phyloP scores from a whole-genome alignment of 2,797 vertebrate genomes.

The Fundulus diaphanus region DNA sequence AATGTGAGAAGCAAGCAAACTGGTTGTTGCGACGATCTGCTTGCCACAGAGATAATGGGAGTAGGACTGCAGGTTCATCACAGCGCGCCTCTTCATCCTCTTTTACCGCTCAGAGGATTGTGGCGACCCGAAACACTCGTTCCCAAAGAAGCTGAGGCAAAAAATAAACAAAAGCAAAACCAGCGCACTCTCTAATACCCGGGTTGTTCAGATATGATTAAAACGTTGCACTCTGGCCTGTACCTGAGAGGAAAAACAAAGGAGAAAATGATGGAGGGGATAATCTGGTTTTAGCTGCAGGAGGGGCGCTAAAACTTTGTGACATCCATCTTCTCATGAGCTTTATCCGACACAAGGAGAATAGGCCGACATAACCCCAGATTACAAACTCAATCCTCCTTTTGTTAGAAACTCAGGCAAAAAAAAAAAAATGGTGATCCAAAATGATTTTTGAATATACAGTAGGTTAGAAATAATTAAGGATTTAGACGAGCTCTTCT shows the following conservation, averaged over 20 bases:
- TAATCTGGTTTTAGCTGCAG: not conserved
- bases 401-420: not conserved
- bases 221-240: constrained; percentile 20
- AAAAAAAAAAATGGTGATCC: not conserved
- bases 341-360: not conserved
- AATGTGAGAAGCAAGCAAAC: constrained; percentile 46
- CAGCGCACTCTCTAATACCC: not conserved
- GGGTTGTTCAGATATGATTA: constrained; percentile 18
- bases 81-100: constrained; percentile 41
- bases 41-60: constrained; percentile 34
- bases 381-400: not conserved
- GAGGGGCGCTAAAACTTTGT: not conserved
- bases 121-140: constrained; percentile 36
- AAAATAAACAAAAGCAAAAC: constrained; percentile 2
- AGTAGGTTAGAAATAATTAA: not conserved
- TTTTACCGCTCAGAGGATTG: constrained; percentile 43
- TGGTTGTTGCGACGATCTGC: constrained; percentile 42
- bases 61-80: constrained; percentile 46
- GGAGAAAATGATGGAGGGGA: constrained; percentile 1
- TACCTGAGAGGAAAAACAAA: not conserved
- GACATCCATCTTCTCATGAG: not conserved
- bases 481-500: not conserved
- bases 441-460: not conserved
- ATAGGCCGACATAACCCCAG: not conserved
- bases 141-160: constrained; percentile 9